Base-by-base conservation (phyloP, 2,888 invertebrate species). In the Elegia similella region DNA sequence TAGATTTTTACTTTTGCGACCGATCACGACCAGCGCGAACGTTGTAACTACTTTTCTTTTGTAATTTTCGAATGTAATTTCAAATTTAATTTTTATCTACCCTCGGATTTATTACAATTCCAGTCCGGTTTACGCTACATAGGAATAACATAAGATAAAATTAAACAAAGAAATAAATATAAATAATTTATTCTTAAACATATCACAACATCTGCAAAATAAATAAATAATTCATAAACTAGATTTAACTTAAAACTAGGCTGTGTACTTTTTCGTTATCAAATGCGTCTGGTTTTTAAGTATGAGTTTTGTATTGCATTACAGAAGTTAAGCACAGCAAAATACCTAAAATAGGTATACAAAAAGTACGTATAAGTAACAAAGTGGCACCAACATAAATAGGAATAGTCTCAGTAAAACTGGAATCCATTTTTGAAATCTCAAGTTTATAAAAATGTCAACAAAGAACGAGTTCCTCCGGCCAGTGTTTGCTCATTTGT, bases 181-280 rank as follows among this genome's bases (percentile, higher is more conserved):
- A 84, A 86, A 85, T 86, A 81, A 78, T 83, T 83, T 86, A 80
- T 72, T 85, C 74, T 79, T 80, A 82, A 73, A 73, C 75, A 72
- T 84, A 87, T 87, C 86, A 88, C 84, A 87, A 79, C 73, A 71
- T 70, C 66, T 64, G 64, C 69, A 68, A 73, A 68, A 23, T 23
- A 70, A 84, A 86, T 86, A 87, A 85, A 86, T 86, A 80, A 80
- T 44, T 48, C 47, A 48, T 56, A 48, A 72, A 71, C 69, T 76
- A 80, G 73, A 65, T 59, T 64, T 78, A 83, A 70, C 77, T 79
- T 84, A 84, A 67, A 75, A 62, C 80, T 86, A 87, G 59, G 76
- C 82, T 89, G 86, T 92, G 92, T 92, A 92, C 92, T 92, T 89
- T 87, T 85, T 84, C 74, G 71, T 81, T 84, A 92, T 92, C 92